Evolutionary conservation across 2,888 invertebrate genomes (phyloP), one percentile per base, ranked within the genome.

Genomic region (Cosmia pyralina): DNA sequence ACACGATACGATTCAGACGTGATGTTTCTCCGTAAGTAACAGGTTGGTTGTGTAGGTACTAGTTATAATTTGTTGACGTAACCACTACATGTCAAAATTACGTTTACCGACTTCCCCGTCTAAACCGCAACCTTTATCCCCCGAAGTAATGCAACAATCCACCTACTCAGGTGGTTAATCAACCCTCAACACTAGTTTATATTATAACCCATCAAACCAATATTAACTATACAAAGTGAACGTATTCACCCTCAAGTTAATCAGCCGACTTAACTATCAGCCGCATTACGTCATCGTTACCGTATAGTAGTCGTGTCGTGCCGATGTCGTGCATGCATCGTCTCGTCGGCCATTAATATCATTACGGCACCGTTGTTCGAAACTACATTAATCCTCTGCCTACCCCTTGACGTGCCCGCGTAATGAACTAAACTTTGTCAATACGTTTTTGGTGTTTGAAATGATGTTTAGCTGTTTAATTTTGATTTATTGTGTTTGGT

Each of bases 331-430:
- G 77, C 81, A 81, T 75, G 81, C 81, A 59, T 50, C 75, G 78
- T 83, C 81, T 76, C 73, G 84, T 79, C 79, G 66, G 83, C 84
- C 87, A 88, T 89, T 89, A 86, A 88, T 89, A 87, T 88, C 84
- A 85, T 87, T 85, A 82, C 76, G 58, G 65, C 72, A 63, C 60
- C 77, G 84, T 85, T 85, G 88, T 88, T 88, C 76, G 82, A 69
- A 88, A 88, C 87, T 88, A 84, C 87, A 89, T 89, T 85, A 88
- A 86, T 89, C 72, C 83, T 72, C 83, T 74, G 79, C 79, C 79
- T 82, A 72, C 86, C 74, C 80, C 79, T 74, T 75, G 85, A 82
- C 85, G 81, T 76, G 77, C 55, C 58, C 11, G 72, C 72, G 85
- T 85, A 85, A 85, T 85, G 85, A 85, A 85, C 77, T 63, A 69